A percentile compares a stretch with the other conserved stretches of the same genome.
phyloP scores from a whole-genome alignment of 2,888 invertebrate genomes.

The Lordiphosa andalusiaca region DNA sequence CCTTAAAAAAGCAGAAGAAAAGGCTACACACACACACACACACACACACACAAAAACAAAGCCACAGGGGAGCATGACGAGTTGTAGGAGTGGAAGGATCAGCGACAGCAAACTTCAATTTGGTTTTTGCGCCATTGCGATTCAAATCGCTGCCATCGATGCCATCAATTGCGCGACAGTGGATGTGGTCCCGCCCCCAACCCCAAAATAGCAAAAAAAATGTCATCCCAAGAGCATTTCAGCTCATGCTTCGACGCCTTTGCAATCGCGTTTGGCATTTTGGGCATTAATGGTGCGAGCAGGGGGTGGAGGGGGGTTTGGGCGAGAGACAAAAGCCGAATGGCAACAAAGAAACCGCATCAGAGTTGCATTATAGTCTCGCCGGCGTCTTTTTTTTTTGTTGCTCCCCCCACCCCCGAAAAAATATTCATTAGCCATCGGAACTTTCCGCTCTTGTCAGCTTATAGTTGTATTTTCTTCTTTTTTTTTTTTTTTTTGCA shows the following conservation, averaged over 20 bases:
- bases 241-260: slow-evolving; percentile 69
- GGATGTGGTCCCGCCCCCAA: not conserved
- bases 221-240: slow-evolving; percentile 60
- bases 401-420: too few relatives aligned
- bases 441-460: slow-evolving; percentile 56
- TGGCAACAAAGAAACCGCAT: slow-evolving; percentile 55
- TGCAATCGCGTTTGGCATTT: slow-evolving; percentile 67
- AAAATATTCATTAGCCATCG: slow-evolving; percentile 65
- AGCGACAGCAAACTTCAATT: slow-evolving; percentile 63
- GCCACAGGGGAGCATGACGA: slow-evolving; percentile 13
- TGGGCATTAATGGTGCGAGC: slow-evolving; percentile 61
- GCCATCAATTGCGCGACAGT: slow-evolving; percentile 53
- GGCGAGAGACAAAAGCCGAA: slow-evolving; percentile 20
- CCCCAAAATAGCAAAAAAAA: slow-evolving; percentile 26
- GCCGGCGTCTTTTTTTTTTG: slow-evolving; percentile 20
- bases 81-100: slow-evolving; percentile 11
- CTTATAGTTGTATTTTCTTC: slow-evolving; percentile 60
- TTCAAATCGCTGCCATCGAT: slow-evolving; percentile 67
- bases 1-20: slow-evolving; percentile 55
- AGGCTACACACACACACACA: slow-evolving; percentile 10
- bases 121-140: slow-evolving; percentile 62
- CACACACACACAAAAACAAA: slow-evolving; percentile 12
- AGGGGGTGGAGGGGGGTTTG: slow-evolving; percentile 12
- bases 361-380: slow-evolving; percentile 26
- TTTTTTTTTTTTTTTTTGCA: slow-evolving; percentile 44